A percentile compares a stretch with the other conserved stretches of the same genome.
Conservation (phyloP, 2,888 invertebrate genomes). For the Stictocephala bisonia region DNA sequence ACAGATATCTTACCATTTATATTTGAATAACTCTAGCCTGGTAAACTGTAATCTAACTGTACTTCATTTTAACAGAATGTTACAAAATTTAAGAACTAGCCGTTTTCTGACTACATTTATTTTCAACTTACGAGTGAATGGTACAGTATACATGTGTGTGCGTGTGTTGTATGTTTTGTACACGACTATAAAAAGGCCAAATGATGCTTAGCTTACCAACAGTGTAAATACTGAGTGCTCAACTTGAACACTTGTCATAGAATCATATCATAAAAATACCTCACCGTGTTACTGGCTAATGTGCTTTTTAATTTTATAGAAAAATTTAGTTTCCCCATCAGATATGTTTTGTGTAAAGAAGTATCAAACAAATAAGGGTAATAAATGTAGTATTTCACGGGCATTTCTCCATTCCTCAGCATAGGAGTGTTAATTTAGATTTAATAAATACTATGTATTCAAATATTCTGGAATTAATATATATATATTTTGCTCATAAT, state of each 20-base stretch:
- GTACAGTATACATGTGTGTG: constrained; percentile 39
- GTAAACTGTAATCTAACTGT: too few relatives aligned
- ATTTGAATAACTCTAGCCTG: too few relatives aligned
- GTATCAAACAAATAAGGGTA: constrained; percentile 20
- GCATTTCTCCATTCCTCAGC: constrained; percentile 47
- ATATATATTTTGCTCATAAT: constrained; percentile 40
- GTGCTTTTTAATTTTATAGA: constrained; percentile 45
- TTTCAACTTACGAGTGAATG: background rate
- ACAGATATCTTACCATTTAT: too few relatives aligned
- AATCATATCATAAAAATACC: constrained; percentile 59
- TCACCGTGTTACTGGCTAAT: constrained; percentile 50
- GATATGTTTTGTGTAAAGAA: constrained; percentile 17
- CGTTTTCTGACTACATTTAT: too few relatives aligned
- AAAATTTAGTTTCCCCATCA: constrained; percentile 41
- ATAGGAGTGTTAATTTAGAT: constrained; percentile 46
- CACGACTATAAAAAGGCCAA: constrained; percentile 43
- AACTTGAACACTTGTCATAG: constrained; percentile 24
- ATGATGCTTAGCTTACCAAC: constrained; percentile 25
- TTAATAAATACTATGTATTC: constrained; percentile 43
- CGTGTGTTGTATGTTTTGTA: constrained; percentile 48
- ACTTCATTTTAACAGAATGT: too few relatives aligned
- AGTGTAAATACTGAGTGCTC: constrained; percentile 9
- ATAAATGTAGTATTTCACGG: constrained; percentile 46
- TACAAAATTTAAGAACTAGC: too few relatives aligned
- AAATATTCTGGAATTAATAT: constrained; percentile 41